Conservation (phyloP, 2,888 invertebrate genomes). For the Drosophila flavopinicola region DNA sequence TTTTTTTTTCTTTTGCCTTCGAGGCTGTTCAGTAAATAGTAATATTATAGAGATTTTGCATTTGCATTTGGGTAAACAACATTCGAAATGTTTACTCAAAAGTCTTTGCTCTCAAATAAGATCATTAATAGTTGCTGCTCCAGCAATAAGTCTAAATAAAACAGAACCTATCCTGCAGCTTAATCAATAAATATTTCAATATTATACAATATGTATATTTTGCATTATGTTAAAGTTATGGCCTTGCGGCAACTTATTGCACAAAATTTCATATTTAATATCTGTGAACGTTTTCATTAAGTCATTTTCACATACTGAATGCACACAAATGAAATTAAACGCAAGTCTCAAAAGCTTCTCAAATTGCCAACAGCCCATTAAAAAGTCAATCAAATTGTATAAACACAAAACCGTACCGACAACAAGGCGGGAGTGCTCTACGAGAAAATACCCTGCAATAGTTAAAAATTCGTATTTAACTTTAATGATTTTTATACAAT, state of each 20-base stretch:
- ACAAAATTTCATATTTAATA: conserved; percentile 38
- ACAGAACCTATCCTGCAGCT: too few relatives aligned
- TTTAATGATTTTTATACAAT: too few relatives aligned
- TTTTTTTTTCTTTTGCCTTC: not conserved
- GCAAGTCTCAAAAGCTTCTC: conserved; percentile 23
- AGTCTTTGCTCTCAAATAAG: conserved; percentile 10
- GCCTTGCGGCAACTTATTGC: conserved; percentile 16
- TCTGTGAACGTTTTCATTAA: conserved; percentile 36
- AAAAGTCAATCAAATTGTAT: conserved; percentile 59
- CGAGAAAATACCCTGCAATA: not conserved
- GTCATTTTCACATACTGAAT: conserved; percentile 20
- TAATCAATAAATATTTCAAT: not conserved
- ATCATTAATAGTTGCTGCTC: conserved; percentile 36
- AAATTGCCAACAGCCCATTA: conserved; percentile 49
- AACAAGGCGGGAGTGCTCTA: not conserved
- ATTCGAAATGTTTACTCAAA: conserved; percentile 13
- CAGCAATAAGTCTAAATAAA: conserved; percentile 1
- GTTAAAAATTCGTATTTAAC: not conserved
- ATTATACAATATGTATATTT: not conserved
- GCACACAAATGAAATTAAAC: conserved; percentile 17
- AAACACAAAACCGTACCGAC: conserved; percentile 27
- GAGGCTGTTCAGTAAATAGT: not conserved
- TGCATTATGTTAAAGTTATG: conserved; percentile 6
- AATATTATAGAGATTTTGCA: conserved; percentile 20
- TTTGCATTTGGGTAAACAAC: conserved; percentile 27